Percentiles rank a stretch among this genome's conserved stretches.
These are phyloP conservation scores for Diabrotica undecimpunctata DNA, from an alignment of 1,140 invertebrate species.

Conservation along the genomic window DNA sequence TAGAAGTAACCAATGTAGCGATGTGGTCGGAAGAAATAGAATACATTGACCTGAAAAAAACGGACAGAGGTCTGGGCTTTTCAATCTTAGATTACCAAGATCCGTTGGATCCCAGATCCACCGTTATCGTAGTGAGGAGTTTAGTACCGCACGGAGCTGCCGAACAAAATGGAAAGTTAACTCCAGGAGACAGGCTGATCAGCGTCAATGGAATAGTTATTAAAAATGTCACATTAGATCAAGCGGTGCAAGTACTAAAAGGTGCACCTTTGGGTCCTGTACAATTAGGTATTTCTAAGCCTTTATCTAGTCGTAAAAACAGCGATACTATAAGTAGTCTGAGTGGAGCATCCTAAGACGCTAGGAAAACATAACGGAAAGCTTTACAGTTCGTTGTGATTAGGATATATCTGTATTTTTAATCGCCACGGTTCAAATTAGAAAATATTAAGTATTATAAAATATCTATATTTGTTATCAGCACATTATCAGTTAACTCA, in stretches of 20 bases:
- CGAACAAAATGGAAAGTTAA: conserved; percentile 80
- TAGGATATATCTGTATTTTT: conserved; percentile 4
- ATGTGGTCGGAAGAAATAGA: conserved; percentile 91
- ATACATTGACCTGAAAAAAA: conserved; percentile 82
- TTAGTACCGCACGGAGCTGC: conserved; percentile 89
- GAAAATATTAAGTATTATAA: no score
- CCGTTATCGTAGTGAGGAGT: conserved; percentile 90
- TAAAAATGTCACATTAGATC: conserved; percentile 83
- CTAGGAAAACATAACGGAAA: no score
- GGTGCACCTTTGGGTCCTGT: conserved; percentile 80
- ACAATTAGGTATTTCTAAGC: conserved; percentile 79
- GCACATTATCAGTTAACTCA: no score
- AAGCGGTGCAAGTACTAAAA: conserved; percentile 86
- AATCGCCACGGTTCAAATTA: no score
- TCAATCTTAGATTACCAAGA: conserved; percentile 94
- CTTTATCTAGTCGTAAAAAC: conserved; percentile 55
- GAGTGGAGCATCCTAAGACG: conserved; percentile 14
- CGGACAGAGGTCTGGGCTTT: conserved; percentile 88
- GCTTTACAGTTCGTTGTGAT: no score
- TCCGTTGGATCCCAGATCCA: conserved; percentile 80
- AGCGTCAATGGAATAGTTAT: conserved; percentile 57
- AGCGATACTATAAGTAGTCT: conserved; percentile 30
- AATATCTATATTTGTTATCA: no score
- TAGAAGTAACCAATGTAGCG: conserved; percentile 85
- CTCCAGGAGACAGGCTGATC: conserved; percentile 77